Evolutionary conservation across 2,113 vertebrate genomes (phyloP), one percentile per base, ranked within the genome.

Genomic region (Marmota flaviventris): DNA sequence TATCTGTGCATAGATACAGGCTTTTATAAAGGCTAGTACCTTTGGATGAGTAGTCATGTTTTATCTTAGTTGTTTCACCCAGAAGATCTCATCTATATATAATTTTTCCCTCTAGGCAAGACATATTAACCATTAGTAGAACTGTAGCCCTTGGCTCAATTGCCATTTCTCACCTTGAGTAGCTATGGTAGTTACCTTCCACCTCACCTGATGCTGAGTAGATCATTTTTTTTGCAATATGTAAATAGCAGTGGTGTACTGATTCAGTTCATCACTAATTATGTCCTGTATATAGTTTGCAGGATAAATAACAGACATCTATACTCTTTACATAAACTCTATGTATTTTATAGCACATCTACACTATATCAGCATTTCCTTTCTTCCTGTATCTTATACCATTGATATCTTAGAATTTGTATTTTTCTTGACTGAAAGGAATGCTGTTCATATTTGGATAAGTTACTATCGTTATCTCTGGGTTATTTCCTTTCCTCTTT

Each of bases 391-490:
- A 20, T 56, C 37, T 70, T 86, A 92, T 4, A 1, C 24, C 22
- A 65, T 20, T 39, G 4, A 18, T 75, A 87, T 69, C 25, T 81
- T 92, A 58, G 56, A 58, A 86, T 61, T 45, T 81, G 18, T 87
- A 58, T 75, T 77, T 79, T 93, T 81, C 73, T 67, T 89, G 53
- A 61, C 45, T 78, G 8, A 77, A 96, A 84, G 22, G 22, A 83
- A 32, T 88, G 32, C 20, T 93, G 1, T 70, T 94, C 58, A 63
- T 63, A 42, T 89, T 96, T 94, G 75, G 69, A 76, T 89, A 78
- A 32, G 25, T 39, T 93, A 39, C 85, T 81, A 13, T 11, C 73
- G 14, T 83, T 88, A 63, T 51, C 13, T 91, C 34, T 51, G 29
- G 42, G 6, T 37, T 90, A 67, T 56, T 85, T 76, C 32, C 27